These are phyloP conservation scores for Clitarchus hookeri DNA, from an alignment of 2,888 invertebrate species.

Conservation along the genomic window DNA sequence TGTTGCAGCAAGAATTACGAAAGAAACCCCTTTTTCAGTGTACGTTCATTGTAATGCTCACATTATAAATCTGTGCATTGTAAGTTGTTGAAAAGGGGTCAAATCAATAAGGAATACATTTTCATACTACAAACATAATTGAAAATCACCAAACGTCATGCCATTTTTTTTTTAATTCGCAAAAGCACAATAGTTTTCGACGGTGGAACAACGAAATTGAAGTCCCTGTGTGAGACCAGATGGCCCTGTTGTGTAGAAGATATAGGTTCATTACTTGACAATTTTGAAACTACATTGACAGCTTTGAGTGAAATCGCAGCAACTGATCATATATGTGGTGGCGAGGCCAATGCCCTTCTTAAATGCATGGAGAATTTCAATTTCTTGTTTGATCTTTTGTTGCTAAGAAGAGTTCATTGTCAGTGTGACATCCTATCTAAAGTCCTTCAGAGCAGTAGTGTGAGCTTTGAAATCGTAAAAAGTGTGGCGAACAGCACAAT, in stretches of 20 bases:
- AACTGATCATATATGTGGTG: conserved; percentile 2
- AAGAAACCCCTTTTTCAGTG: neutral
- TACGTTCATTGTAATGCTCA: conserved; percentile 10
- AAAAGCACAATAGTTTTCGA: neutral
- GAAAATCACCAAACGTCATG: conserved; percentile 19
- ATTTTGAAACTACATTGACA: conserved; percentile 15
- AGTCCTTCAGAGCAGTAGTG: neutral
- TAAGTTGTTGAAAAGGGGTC: neutral
- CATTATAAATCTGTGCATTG: neutral
- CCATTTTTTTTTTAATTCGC: neutral
- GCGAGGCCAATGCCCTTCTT: conserved; percentile 16
- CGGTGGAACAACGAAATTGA: conserved; percentile 12
- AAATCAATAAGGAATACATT: conserved; percentile 16
- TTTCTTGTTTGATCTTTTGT: conserved; percentile 4
- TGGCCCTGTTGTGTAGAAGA: neutral
- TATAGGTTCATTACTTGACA: neutral
- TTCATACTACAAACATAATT: conserved; percentile 5
- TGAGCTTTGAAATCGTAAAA: conserved; percentile 7
- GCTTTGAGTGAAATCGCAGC: neutral
- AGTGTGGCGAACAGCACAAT: conserved; percentile 7
- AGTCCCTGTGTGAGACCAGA: conserved; percentile 3
- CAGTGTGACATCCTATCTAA: neutral
- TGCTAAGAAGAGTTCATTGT: conserved; percentile 16
- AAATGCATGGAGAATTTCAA: conserved; percentile 24
- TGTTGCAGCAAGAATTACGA: neutral